A percentile compares a stretch with the other conserved stretches of the same genome.
Evolutionary conservation across 2,888 invertebrate genomes (phyloP).

Genomic region (Eupelmus urozonus): DNA sequence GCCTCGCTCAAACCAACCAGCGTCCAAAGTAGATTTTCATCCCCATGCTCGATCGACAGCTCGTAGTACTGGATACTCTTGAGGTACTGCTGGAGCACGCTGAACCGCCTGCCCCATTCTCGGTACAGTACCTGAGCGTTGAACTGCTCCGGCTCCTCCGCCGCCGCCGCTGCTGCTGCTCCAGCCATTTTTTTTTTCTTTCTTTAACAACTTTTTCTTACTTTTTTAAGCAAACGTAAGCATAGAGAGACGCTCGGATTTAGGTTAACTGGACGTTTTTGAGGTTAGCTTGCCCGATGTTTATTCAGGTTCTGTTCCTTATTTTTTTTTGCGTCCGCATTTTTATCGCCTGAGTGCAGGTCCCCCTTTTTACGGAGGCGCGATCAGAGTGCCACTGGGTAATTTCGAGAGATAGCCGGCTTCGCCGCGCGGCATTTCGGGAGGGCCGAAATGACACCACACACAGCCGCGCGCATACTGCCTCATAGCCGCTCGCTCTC

Average conservation of each 20-base stretch:
- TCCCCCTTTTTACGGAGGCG: neutral
- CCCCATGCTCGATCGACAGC: conserved; percentile 64
- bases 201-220: neutral
- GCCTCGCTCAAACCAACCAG: conserved; percentile 67
- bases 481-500: no score
- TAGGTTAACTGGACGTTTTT: neutral
- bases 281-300: neutral
- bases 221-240: neutral
- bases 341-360: neutral
- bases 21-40: conserved; percentile 64
- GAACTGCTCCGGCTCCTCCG: conserved; percentile 62
- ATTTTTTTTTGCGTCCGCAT: neutral
- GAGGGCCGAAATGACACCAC: no score
- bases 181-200: conserved; percentile 38
- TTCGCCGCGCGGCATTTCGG: conserved; percentile 18
- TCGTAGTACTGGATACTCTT: conserved; percentile 66
- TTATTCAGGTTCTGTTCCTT: neutral
- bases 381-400: neutral
- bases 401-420: conserved; percentile 12
- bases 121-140: conserved; percentile 67
- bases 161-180: neutral
- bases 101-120: conserved; percentile 70
- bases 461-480: no score
- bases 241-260: conserved; percentile 10
- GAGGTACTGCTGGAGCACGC: conserved; percentile 60